phyloP scores from a whole-genome alignment of 1,140 invertebrate species.

The Cherax destructor region DNA sequence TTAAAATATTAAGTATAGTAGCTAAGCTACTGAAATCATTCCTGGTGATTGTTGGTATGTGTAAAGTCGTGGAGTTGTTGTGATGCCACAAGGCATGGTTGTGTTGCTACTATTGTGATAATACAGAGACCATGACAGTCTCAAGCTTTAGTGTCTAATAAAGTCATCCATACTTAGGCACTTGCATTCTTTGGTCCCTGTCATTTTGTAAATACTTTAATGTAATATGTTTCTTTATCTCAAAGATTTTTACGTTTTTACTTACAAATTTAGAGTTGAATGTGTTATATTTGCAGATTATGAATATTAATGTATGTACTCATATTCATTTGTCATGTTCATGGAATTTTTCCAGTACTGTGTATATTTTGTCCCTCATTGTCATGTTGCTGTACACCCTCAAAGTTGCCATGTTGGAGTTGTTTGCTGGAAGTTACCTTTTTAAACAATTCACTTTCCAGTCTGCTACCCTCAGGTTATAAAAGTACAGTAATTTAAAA shows the following conservation, averaged over 20 bases:
- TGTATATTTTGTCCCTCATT: conserved; percentile 68
- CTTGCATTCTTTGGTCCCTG: conserved; percentile 62
- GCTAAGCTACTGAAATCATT: conserved; percentile 66
- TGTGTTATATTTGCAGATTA: conserved; percentile 64
- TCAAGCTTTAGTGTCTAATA: conserved; percentile 62
- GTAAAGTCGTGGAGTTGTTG: conserved; percentile 65
- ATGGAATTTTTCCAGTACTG: conserved; percentile 59
- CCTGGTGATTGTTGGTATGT: conserved; percentile 64
- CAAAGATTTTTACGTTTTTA: conserved; percentile 70
- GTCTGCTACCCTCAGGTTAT: conserved; percentile 50
- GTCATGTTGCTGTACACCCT: conserved; percentile 66
- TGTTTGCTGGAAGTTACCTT: conserved; percentile 44
- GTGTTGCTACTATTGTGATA: conserved; percentile 68
- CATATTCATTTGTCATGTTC: conserved; percentile 65
- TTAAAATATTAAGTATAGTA: conserved; percentile 53
- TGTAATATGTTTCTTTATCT: conserved; percentile 59
- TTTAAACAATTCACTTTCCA: conserved; percentile 32
- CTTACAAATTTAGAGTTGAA: conserved; percentile 60
- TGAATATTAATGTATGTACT: conserved; percentile 54
- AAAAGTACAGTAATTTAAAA: background rate
- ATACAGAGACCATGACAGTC: conserved; percentile 67
- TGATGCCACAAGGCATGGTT: conserved; percentile 66
- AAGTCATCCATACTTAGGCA: conserved; percentile 60
- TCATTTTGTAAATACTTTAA: conserved; percentile 67
- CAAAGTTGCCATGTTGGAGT: conserved; percentile 64